phyloP scores from a whole-genome alignment of 2,888 invertebrate species.

The Synanthedon tipuliformis region DNA sequence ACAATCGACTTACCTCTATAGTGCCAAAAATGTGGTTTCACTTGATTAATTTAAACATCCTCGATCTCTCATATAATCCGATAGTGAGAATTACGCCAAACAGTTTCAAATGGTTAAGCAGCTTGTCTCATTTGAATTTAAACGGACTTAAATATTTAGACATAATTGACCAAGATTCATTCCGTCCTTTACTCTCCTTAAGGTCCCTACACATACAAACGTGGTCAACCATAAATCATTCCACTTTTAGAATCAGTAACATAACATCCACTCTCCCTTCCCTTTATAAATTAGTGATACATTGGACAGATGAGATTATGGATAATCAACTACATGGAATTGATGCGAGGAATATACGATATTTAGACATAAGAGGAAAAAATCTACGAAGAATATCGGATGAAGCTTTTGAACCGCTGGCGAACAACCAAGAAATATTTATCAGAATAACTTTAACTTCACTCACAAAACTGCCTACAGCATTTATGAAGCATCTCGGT shows the following conservation, averaged over 20 bases:
- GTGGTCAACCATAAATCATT: conserved; percentile 80
- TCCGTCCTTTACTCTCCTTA: conserved; percentile 78
- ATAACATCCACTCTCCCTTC: conserved; percentile 79
- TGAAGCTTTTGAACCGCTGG: conserved; percentile 81
- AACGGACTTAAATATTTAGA: conserved; percentile 79
- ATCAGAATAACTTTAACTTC: conserved; percentile 83
- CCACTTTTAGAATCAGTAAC: conserved; percentile 75
- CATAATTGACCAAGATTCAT: conserved; percentile 79
- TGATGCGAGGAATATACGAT: conserved; percentile 82
- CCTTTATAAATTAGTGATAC: conserved; percentile 79
- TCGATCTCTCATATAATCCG: conserved; percentile 87
- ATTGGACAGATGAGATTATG: conserved; percentile 79
- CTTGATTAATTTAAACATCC: conserved; percentile 76
- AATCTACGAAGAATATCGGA: conserved; percentile 80
- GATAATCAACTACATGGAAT: conserved; percentile 81
- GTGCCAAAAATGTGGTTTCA: conserved; percentile 81
- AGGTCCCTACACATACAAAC: conserved; percentile 79
- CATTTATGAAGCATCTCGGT: conserved; percentile 81
- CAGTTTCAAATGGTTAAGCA: conserved; percentile 77
- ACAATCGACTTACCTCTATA: conserved; percentile 80
- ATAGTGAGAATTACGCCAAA: conserved; percentile 79
- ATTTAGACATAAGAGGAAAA: conserved; percentile 83
- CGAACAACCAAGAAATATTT: conserved; percentile 79
- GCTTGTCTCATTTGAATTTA: conserved; percentile 80
- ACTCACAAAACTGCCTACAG: conserved; percentile 82